Evolutionary conservation across 2,888 invertebrate genomes (phyloP).

Genomic region (Andrena dorsata): DNA sequence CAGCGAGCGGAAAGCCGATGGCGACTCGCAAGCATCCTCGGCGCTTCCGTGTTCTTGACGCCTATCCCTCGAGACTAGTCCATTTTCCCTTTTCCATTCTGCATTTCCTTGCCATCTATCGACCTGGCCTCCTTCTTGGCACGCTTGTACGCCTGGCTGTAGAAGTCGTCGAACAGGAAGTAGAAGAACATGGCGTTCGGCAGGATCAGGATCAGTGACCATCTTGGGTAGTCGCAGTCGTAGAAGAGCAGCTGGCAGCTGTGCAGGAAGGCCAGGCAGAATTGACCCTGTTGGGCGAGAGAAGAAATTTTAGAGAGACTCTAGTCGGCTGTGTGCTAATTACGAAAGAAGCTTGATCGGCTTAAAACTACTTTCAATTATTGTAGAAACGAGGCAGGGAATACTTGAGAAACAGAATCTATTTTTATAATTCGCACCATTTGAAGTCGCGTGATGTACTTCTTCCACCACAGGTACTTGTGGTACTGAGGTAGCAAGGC

Average conservation of each 20-base stretch:
- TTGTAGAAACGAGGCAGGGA: background rate
- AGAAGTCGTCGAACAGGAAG: slow-evolving; percentile 96
- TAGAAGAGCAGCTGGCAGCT: slow-evolving; percentile 93
- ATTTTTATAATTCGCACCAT: slow-evolving; percentile 87
- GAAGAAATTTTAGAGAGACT: background rate
- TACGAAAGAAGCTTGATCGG: no score
- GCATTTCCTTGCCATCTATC: slow-evolving; percentile 13
- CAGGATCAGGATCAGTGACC: slow-evolving; percentile 93
- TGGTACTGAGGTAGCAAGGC: slow-evolving; percentile 95
- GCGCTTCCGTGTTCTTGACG: background rate
- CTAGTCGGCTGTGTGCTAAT: no score
- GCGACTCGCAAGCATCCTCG: background rate
- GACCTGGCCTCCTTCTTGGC: background rate
- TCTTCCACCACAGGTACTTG: slow-evolving; percentile 97
- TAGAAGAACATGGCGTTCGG: slow-evolving; percentile 97
- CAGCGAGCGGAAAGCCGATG: background rate
- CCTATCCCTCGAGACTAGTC: slow-evolving; percentile 35
- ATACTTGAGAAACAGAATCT: background rate
- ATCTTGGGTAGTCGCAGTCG: slow-evolving; percentile 95
- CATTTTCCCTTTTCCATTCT: slow-evolving; percentile 66
- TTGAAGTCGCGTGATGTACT: slow-evolving; percentile 95
- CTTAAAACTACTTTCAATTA: background rate
- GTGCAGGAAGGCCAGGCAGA: slow-evolving; percentile 94
- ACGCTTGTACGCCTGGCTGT: slow-evolving; percentile 90
- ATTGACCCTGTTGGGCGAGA: slow-evolving; percentile 91